These are phyloP conservation scores for Callorhinus ursinus DNA, from an alignment of 2,113 vertebrate species.

Conservation along the genomic window DNA sequence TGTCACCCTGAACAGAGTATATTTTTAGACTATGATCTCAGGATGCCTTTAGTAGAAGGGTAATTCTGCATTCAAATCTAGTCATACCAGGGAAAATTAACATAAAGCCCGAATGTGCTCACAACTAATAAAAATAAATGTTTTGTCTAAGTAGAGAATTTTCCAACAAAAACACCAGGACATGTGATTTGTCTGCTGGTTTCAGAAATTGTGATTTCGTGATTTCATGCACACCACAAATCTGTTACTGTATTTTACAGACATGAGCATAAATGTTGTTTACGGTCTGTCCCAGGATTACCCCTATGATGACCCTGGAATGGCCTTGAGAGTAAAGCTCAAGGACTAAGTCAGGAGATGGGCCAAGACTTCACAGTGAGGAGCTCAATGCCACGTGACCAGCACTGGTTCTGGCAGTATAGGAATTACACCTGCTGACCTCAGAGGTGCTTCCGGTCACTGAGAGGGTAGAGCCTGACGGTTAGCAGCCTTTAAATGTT, in stretches of 20 bases:
- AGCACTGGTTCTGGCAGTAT: background rate
- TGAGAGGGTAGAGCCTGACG: background rate
- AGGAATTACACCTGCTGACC: background rate
- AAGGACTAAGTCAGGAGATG: background rate
- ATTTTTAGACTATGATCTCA: constrained; percentile 49
- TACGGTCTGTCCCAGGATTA: background rate
- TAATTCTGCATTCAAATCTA: constrained; percentile 31
- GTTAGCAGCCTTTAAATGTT: background rate
- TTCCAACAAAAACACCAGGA: constrained; percentile 29
- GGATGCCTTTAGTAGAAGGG: background rate
- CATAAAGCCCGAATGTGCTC: background rate
- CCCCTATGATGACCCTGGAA: background rate
- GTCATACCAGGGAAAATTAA: background rate
- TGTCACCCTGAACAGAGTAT: background rate
- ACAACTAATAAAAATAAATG: constrained; percentile 30
- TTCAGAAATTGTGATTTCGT: constrained; percentile 37
- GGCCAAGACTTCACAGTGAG: background rate
- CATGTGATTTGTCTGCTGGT: background rate
- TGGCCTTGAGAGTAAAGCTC: background rate
- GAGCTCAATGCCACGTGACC: background rate
- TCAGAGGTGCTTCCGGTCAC: background rate
- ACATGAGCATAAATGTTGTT: background rate
- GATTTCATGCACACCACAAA: background rate
- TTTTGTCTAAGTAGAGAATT: constrained; percentile 15
- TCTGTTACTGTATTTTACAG: constrained; percentile 16